These are phyloP conservation scores for Poeciliopsis gracilis DNA, from an alignment of 2,797 vertebrate species.

Conservation along the genomic window DNA sequence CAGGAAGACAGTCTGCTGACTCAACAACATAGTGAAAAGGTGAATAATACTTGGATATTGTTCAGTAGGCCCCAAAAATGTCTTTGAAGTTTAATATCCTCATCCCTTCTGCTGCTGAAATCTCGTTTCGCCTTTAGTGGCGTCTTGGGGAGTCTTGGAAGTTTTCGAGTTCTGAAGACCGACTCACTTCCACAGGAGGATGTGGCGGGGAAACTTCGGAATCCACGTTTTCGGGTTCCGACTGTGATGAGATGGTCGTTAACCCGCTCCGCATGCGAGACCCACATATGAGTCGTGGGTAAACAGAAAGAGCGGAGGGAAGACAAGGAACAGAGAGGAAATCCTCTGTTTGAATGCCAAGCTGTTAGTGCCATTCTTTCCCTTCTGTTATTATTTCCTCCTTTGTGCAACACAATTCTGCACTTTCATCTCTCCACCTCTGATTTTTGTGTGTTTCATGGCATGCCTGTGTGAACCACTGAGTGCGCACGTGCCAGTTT, in stretches of 20 bases:
- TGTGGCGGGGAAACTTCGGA: background rate
- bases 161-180: background rate
- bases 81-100: slow-evolving; percentile 11
- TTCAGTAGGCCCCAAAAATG: slow-evolving; percentile 24
- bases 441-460: slow-evolving; percentile 22
- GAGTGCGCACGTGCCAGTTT: slow-evolving; percentile 35
- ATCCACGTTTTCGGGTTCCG: background rate
- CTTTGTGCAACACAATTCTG: slow-evolving; percentile 55
- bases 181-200: background rate
- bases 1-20: slow-evolving; percentile 69
- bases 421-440: slow-evolving; percentile 47
- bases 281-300: slow-evolving; percentile 43
- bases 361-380: slow-evolving; percentile 62
- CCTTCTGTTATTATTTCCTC: slow-evolving; percentile 66
- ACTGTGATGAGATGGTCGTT: slow-evolving; percentile 14
- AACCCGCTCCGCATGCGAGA: slow-evolving; percentile 13
- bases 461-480: slow-evolving; percentile 30
- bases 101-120: slow-evolving; percentile 10
- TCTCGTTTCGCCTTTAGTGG: background rate
- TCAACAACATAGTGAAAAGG: slow-evolving; percentile 38
- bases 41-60: slow-evolving; percentile 34
- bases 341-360: slow-evolving; percentile 74
- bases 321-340: slow-evolving; percentile 70
- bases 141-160: background rate
- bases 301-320: slow-evolving; percentile 68